Evolutionary conservation across 2,797 vertebrate genomes (phyloP).

Genomic region (Pogoniulus pusillus): DNA sequence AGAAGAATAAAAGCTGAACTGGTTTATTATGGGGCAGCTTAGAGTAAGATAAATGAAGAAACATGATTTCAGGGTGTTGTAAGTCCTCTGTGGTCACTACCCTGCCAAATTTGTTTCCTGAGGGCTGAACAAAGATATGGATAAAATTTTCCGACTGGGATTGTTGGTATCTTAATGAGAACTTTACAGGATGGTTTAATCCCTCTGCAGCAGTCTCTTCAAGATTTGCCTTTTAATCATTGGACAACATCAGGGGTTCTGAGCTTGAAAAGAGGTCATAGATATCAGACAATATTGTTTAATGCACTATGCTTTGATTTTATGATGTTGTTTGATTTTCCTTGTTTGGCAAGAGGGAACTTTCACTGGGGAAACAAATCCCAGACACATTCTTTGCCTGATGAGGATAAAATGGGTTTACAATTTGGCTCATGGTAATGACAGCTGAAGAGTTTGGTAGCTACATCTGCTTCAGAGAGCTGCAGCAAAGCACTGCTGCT

Average conservation of each 20-base stretch:
- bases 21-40: background rate
- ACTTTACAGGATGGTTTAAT: background rate
- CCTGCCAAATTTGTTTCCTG: background rate
- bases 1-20: background rate
- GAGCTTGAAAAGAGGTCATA: background rate
- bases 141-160: background rate
- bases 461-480: background rate
- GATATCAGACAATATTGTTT: background rate
- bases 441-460: background rate
- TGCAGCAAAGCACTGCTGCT: background rate
- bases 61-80: background rate
- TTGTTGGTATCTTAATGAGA: background rate
- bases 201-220: background rate
- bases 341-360: background rate
- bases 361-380: background rate
- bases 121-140: background rate
- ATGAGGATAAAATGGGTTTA: background rate
- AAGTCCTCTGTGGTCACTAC: background rate
- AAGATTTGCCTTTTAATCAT: background rate
- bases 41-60: background rate
- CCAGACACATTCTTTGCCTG: background rate
- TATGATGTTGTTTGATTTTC: background rate
- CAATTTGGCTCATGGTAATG: background rate
- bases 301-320: background rate
- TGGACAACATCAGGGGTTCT: background rate